phyloP scores from a whole-genome alignment of 2,797 vertebrate species.

The Intellagama lesueurii region DNA sequence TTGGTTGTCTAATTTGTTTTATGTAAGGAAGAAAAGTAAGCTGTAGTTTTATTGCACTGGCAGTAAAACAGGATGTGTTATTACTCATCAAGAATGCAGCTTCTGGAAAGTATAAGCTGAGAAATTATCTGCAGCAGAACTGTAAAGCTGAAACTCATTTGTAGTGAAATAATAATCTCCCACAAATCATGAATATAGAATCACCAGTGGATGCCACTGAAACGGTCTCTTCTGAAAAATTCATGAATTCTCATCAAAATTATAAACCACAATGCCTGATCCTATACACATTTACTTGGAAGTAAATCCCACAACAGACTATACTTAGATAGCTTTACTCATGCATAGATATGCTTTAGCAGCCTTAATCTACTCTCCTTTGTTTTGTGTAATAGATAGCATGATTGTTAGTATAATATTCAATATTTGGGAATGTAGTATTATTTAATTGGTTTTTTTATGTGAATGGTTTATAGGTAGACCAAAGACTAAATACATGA shows the following conservation, averaged over 20 bases:
- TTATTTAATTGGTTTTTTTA: neutral
- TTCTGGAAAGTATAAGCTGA: constrained; percentile 8
- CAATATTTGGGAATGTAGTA: neutral
- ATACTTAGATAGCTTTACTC: neutral
- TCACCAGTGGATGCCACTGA: neutral
- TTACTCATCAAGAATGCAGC: neutral
- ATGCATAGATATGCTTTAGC: neutral
- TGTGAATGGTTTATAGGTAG: neutral
- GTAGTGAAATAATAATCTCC: neutral
- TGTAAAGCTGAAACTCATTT: neutral
- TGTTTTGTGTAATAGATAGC: neutral
- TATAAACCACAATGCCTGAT: neutral
- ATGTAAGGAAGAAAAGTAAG: neutral
- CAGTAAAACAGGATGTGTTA: neutral
- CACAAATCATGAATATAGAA: neutral
- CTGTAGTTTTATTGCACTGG: constrained; percentile 11
- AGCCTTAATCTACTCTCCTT: neutral
- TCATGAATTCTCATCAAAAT: neutral
- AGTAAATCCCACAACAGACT: neutral
- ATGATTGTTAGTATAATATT: neutral
- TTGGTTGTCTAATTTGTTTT: constrained; percentile 7
- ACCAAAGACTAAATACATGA: neutral
- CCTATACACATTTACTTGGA: neutral
- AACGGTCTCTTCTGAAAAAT: neutral
- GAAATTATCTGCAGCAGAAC: neutral